phyloP scores from a whole-genome alignment of 2,113 vertebrate species.

The Coreoperca whiteheadi region DNA sequence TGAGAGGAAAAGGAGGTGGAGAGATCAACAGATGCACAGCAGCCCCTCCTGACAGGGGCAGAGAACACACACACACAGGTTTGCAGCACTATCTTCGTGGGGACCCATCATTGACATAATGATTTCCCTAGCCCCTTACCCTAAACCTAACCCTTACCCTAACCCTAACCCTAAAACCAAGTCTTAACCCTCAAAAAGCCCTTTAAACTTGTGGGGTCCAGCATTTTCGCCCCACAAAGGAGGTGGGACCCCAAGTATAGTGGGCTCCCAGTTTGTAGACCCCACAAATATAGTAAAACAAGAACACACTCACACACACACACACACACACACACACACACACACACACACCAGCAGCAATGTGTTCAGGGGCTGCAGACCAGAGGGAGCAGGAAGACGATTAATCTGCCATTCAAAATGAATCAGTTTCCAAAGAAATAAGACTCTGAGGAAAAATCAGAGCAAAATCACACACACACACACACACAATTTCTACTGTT shows the following conservation, averaged over 20 bases:
- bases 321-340: background rate
- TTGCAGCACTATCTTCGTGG: too few species aligned
- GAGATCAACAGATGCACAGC: slow-evolving; percentile 62
- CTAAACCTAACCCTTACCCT: too few species aligned
- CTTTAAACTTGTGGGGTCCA: too few species aligned
- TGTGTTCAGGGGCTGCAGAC: slow-evolving; percentile 22
- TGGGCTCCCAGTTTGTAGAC: too few species aligned
- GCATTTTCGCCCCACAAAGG: too few species aligned
- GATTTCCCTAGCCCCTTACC: too few species aligned
- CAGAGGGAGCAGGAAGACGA: slow-evolving; percentile 14
- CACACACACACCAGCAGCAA: background rate
- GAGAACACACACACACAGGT: background rate
- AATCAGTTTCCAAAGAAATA: slow-evolving; percentile 33
- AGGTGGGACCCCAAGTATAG: too few species aligned
- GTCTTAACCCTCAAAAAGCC: too few species aligned
- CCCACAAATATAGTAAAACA: too few species aligned
- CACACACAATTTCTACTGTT: background rate
- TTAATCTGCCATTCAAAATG: background rate
- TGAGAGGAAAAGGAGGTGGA: slow-evolving; percentile 22
- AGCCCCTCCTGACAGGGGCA: slow-evolving; percentile 51
- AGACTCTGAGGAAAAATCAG: slow-evolving; percentile 8
- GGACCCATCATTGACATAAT: too few species aligned
- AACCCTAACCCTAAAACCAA: too few species aligned
- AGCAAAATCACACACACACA: slow-evolving; percentile 3
- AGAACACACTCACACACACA: background rate